phyloP scores from a whole-genome alignment of 2,113 vertebrate species.

The Pogonocichla stellata region DNA sequence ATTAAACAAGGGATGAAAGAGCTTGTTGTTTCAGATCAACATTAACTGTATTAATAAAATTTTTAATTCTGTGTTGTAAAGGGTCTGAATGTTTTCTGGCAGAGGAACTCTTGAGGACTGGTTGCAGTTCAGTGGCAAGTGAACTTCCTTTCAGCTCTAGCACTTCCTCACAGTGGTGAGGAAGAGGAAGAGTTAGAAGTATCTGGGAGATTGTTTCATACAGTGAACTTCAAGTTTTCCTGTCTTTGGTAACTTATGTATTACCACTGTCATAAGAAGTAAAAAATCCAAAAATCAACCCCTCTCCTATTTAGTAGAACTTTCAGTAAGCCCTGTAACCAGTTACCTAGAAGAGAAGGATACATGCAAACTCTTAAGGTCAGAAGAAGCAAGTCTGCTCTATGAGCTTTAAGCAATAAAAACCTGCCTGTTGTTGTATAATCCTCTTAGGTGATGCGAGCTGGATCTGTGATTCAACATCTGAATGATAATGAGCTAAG shows the following conservation, averaged over 20 bases:
- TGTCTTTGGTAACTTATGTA: background rate
- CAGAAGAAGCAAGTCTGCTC: background rate
- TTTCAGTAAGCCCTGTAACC: background rate
- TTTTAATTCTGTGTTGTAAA: background rate
- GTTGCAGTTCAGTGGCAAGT: background rate
- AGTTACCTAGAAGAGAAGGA: background rate
- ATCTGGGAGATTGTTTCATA: background rate
- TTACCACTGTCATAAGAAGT: background rate
- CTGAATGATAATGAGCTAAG: background rate
- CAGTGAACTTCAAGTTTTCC: background rate
- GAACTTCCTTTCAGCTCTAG: background rate
- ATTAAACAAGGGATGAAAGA: background rate
- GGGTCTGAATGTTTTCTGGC: background rate
- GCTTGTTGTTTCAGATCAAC: accelerated
- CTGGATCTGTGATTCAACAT: background rate
- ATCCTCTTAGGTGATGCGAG: conserved; percentile 4
- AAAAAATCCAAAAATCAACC: background rate
- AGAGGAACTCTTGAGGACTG: background rate
- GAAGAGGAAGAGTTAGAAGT: background rate
- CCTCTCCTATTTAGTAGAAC: background rate
- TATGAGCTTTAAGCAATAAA: background rate
- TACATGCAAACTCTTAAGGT: background rate
- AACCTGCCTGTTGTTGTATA: conserved; percentile 5
- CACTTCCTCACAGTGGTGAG: background rate
- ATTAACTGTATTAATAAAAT: background rate